Percentiles rank a stretch among this genome's conserved stretches.
These are phyloP conservation scores for Ciconia maguari DNA, from an alignment of 2,113 vertebrate genomes.

Conservation along the genomic window DNA sequence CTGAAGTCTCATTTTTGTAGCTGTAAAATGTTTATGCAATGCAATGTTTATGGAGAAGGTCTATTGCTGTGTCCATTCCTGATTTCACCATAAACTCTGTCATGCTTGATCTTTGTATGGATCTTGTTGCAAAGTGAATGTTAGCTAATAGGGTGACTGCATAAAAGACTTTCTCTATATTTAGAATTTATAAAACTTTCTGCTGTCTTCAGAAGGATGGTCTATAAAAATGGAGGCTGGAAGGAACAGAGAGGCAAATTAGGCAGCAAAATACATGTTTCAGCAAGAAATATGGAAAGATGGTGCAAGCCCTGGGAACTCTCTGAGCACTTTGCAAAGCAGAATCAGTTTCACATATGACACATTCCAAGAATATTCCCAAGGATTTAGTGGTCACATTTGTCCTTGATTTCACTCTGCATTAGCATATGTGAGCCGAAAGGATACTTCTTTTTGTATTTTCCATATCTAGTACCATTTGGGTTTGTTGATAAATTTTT, in stretches of 20 bases:
- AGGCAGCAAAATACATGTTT: background rate
- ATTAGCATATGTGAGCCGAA: background rate
- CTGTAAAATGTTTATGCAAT: background rate
- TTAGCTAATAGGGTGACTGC: background rate
- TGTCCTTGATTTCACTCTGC: background rate
- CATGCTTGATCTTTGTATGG: background rate
- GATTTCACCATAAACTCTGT: background rate
- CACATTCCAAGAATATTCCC: background rate
- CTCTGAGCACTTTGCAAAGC: background rate
- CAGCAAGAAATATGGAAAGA: background rate
- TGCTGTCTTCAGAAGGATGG: background rate
- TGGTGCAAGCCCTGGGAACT: background rate
- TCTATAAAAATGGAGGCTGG: background rate
- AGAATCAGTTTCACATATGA: rapidly evolving
- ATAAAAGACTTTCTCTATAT: background rate
- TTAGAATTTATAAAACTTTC: background rate
- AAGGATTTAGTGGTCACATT: background rate
- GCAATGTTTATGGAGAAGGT: background rate
- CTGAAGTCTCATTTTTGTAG: background rate
- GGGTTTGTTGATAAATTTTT: background rate
- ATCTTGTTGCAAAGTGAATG: background rate
- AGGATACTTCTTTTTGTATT: background rate
- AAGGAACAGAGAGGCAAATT: background rate
- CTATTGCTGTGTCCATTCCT: background rate
- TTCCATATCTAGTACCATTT: background rate